phyloP scores from a whole-genome alignment of 2,113 vertebrate genomes.

The Paradoxurus hermaphroditus region DNA sequence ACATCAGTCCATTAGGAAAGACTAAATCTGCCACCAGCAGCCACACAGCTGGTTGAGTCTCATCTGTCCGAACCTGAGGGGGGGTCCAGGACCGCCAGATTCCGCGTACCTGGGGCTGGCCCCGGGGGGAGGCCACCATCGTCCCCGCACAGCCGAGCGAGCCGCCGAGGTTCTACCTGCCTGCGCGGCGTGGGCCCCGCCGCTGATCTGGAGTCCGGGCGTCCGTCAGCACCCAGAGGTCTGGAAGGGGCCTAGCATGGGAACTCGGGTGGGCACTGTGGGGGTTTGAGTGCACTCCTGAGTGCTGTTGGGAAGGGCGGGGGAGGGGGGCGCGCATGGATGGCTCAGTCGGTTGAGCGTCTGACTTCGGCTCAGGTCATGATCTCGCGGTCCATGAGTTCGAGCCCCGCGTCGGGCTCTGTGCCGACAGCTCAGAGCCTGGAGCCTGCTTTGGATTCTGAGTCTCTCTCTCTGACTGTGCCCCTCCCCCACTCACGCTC shows the following conservation, averaged over 20 bases:
- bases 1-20: slow-evolving; percentile 70
- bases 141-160: neutral
- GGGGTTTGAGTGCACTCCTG: neutral
- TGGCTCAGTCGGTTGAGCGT: too few relatives aligned
- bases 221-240: neutral
- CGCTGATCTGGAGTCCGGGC: neutral
- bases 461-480: too few relatives aligned
- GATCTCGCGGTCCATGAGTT: too few relatives aligned
- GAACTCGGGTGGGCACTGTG: neutral
- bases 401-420: too few relatives aligned
- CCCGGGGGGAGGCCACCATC: too few relatives aligned
- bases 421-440: too few relatives aligned
- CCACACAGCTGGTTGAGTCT: slow-evolving; percentile 64
- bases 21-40: slow-evolving; percentile 52
- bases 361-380: too few relatives aligned
- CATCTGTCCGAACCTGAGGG: slow-evolving; percentile 64
- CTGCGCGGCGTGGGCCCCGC: too few relatives aligned
- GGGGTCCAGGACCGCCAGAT: neutral
- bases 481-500: too few relatives aligned
- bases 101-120: neutral
- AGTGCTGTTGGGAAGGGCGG: neutral
- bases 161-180: neutral
- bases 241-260: neutral
- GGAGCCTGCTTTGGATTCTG: too few relatives aligned
- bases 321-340: too few relatives aligned